Conservation (phyloP, 2,113 vertebrate genomes). For the Morphnarchus princeps region DNA sequence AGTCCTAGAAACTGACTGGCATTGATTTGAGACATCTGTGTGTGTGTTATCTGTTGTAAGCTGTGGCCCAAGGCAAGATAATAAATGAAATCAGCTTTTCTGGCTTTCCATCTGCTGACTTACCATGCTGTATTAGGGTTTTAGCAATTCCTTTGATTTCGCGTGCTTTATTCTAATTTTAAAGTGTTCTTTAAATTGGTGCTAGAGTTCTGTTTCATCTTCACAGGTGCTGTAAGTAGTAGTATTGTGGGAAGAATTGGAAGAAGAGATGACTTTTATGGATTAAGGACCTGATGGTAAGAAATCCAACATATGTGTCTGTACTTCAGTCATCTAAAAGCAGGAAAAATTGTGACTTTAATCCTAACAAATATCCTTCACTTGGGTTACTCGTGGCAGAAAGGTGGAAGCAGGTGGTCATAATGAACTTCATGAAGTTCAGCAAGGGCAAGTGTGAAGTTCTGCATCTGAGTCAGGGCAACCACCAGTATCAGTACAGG, state of each 20-base stretch:
- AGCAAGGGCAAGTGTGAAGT: background rate
- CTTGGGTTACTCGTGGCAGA: fast-evolving
- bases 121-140: background rate
- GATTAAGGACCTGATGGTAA: background rate
- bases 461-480: background rate
- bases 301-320: background rate
- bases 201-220: background rate
- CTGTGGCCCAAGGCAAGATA: background rate
- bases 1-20: background rate
- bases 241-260: background rate
- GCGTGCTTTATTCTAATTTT: background rate
- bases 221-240: background rate
- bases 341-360: background rate
- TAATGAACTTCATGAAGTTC: background rate
- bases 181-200: background rate
- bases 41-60: background rate
- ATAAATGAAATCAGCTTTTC: background rate
- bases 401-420: background rate
- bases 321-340: background rate
- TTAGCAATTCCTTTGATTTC: background rate
- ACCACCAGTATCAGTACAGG: background rate
- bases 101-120: background rate
- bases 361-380: background rate
- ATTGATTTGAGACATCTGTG: background rate
- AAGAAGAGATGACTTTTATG: background rate